A percentile compares a stretch with the other conserved stretches of the same genome.
phyloP scores from a whole-genome alignment of 2,113 vertebrate species.

The Hippocampus mohnikei region DNA sequence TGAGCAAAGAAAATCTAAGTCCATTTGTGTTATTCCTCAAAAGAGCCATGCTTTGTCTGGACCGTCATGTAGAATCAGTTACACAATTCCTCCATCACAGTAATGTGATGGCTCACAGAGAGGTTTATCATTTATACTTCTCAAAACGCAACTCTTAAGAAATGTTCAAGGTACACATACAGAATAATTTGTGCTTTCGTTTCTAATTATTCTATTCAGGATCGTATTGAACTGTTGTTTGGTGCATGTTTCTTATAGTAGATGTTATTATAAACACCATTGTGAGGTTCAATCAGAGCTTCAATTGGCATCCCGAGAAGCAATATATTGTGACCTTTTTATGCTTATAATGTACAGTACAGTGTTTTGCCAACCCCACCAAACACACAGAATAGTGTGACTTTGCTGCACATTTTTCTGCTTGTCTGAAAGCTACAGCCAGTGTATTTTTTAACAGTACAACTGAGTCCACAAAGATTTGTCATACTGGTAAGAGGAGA shows the following conservation, averaged over 20 bases:
- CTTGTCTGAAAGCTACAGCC: background rate
- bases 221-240: background rate
- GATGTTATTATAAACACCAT: background rate
- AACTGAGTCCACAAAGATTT: constrained; percentile 8
- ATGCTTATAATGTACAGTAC: background rate
- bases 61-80: no score
- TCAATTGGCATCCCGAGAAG: no score
- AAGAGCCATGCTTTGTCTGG: no score
- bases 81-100: no score
- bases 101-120: no score
- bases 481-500: constrained; percentile 40
- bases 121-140: no score
- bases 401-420: background rate
- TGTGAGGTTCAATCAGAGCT: background rate
- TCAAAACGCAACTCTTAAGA: no score
- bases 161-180: no score
- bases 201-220: no score
- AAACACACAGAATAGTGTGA: background rate
- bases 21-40: no score
- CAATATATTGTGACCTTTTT: background rate
- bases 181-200: no score
- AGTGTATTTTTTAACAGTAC: constrained; percentile 17
- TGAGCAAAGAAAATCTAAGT: no score
- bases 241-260: background rate
- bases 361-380: background rate